These are phyloP conservation scores for Asbolus verrucosus DNA, from an alignment of 1,140 invertebrate genomes.

Conservation along the genomic window DNA sequence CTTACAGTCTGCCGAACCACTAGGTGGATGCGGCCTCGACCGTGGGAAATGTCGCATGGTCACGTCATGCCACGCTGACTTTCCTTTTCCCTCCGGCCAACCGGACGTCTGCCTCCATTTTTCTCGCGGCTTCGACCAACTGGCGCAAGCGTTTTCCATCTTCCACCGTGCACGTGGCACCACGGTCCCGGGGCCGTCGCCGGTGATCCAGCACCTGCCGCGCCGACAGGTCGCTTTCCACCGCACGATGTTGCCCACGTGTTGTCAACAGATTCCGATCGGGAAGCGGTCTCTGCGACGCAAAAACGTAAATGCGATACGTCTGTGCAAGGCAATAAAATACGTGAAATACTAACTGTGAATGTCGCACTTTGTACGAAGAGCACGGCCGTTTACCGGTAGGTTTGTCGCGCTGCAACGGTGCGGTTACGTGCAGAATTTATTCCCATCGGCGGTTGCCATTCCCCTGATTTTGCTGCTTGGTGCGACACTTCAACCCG, in stretches of 20 bases:
- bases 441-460: too few relatives aligned
- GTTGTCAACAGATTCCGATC: not conserved
- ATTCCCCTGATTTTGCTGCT: too few relatives aligned
- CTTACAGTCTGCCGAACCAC: conserved; percentile 6
- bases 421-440: conserved; percentile 13
- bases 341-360: conserved; percentile 36
- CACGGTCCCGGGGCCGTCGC: not conserved
- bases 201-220: not conserved
- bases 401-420: conserved; percentile 29
- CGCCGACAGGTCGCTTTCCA: not conserved
- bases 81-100: not conserved
- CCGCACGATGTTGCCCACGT: not conserved
- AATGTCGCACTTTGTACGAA: conserved; percentile 28
- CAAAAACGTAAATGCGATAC: conserved; percentile 14
- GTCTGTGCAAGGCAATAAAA: conserved; percentile 16
- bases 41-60: conserved; percentile 34
- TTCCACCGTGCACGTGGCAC: not conserved
- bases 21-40: conserved; percentile 18
- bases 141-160: not conserved
- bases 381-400: conserved; percentile 23
- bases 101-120: conserved; percentile 6
- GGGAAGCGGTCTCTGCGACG: not conserved
- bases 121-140: not conserved
- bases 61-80: not conserved
- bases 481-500: too few relatives aligned